Evolutionary conservation across 2,888 invertebrate species (phyloP).

Genomic region (Xanthorhoe spadicearia): DNA sequence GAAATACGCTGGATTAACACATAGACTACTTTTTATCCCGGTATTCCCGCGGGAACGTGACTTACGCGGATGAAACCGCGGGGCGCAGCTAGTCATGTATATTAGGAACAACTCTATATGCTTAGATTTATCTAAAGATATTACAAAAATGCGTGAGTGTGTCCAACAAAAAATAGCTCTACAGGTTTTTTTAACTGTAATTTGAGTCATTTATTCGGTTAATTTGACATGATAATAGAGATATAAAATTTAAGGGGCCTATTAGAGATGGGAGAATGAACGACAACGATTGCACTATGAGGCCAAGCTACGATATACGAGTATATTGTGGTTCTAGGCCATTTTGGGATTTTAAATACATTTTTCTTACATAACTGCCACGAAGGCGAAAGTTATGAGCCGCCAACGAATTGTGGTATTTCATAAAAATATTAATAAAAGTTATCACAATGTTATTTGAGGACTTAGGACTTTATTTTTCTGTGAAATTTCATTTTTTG

Average conservation of each 20-base stretch:
- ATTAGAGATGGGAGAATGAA: slow-evolving; percentile 1
- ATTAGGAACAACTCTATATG: background rate
- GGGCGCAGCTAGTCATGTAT: too few species aligned
- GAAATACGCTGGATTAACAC: too few species aligned
- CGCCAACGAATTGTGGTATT: background rate
- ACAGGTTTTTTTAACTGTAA: slow-evolving; percentile 21
- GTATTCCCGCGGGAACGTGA: too few species aligned
- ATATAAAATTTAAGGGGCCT: slow-evolving; percentile 20
- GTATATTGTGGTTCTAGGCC: slow-evolving; percentile 1
- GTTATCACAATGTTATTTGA: too few species aligned
- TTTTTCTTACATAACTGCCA: background rate
- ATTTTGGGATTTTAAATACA: background rate
- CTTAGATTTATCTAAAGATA: slow-evolving; percentile 26
- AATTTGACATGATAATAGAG: slow-evolving; percentile 22
- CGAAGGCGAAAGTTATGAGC: background rate
- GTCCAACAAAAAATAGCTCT: slow-evolving; percentile 26
- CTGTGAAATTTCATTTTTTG: too few species aligned
- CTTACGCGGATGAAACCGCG: too few species aligned
- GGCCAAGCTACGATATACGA: background rate
- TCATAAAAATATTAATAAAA: too few species aligned
- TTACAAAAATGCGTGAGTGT: slow-evolving; percentile 18
- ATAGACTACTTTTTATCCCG: too few species aligned
- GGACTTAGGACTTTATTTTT: too few species aligned
- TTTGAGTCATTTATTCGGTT: slow-evolving; percentile 27
- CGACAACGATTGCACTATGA: background rate